Conservation (phyloP, 1,140 invertebrate species). For the Plectrocnemia conspersa region DNA sequence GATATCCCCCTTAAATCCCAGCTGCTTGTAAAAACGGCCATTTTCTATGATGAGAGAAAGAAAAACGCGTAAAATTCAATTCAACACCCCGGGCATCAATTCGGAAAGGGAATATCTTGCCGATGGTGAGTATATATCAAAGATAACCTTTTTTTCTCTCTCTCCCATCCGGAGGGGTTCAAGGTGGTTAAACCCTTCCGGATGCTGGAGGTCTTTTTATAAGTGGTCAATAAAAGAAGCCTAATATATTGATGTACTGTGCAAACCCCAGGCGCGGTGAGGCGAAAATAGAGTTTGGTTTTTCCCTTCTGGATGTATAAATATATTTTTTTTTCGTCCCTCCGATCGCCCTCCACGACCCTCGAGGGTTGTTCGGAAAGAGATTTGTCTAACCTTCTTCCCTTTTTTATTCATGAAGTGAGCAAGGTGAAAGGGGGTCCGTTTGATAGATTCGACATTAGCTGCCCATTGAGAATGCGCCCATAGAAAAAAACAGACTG, state of each 20-base stretch:
- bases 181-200: slow-evolving; percentile 27
- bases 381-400: slow-evolving; percentile 28
- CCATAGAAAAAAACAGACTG: too few species aligned
- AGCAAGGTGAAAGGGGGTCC: slow-evolving; percentile 18
- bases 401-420: slow-evolving; percentile 25
- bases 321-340: slow-evolving; percentile 21
- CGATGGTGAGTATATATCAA: slow-evolving; percentile 6
- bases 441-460: slow-evolving; percentile 18
- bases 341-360: slow-evolving; percentile 8
- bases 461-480: slow-evolving; percentile 18
- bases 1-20: slow-evolving; percentile 32
- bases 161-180: slow-evolving; percentile 9
- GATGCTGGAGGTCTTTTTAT: slow-evolving; percentile 22
- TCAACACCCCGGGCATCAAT: slow-evolving; percentile 6
- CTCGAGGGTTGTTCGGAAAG: slow-evolving; percentile 23
- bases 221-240: slow-evolving; percentile 34
- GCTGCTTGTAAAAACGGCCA: slow-evolving; percentile 26
- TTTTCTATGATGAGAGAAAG: slow-evolving; percentile 1
- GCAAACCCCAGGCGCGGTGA: slow-evolving; percentile 20
- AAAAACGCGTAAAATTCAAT: slow-evolving; percentile 28
- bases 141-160: slow-evolving; percentile 14
- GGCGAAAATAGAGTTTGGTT: slow-evolving; percentile 26
- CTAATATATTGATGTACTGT: slow-evolving; percentile 33
- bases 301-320: slow-evolving; percentile 16
- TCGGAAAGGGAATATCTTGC: slow-evolving; percentile 18